Evolutionary conservation across 2,888 invertebrate genomes (phyloP), one percentile per base, ranked within the genome.

Genomic region (Itoplectis maculator): DNA sequence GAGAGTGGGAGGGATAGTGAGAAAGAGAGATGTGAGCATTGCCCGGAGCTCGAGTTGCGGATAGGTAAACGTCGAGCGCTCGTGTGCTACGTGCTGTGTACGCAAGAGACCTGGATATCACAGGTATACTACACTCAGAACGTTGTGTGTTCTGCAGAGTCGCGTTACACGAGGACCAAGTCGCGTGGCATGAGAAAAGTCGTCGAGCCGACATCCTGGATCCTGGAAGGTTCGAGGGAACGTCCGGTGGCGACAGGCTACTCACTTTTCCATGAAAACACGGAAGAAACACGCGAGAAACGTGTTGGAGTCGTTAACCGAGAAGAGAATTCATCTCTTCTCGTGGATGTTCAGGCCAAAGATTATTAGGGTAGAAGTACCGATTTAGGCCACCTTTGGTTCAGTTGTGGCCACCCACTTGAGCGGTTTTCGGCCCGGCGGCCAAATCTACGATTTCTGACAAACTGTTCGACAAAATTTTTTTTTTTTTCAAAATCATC

Each of bases 11-110:
- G n/a, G n/a, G 29, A 29, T 2, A 29, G 29, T 29, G 29, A 29
- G 29, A 29, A 5, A 29, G 29, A 72, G 8, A 54, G 75, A 79
- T n/a, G 72, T 61, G 74, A 81, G 63, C 49, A 47, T 59, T 63
- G 86, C 86, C 86, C 51, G 74, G 40, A 83, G 86, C 81, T 79
- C 40, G 54, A 75, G 56, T 78, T n/a, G n/a, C 70, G 37, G 61
- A 20, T 59, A 45, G 82, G 59, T 68, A 76, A 82, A 82, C 49
- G 66, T 59, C 51, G 40, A 63, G 63, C 59, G 29, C 29, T 29
- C 3, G 29, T 2, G 5, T 56, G 37, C 13, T 78, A 69, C 68
- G 65, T 81, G 47, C 63, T 45, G 63, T 66, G 56, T 73, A 59
- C 49, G 29, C n/a, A n/a, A n/a, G n/a, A 45, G 54, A 51, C 59